Conservation (phyloP, 2,888 invertebrate species). For the Operophtera brumata region DNA sequence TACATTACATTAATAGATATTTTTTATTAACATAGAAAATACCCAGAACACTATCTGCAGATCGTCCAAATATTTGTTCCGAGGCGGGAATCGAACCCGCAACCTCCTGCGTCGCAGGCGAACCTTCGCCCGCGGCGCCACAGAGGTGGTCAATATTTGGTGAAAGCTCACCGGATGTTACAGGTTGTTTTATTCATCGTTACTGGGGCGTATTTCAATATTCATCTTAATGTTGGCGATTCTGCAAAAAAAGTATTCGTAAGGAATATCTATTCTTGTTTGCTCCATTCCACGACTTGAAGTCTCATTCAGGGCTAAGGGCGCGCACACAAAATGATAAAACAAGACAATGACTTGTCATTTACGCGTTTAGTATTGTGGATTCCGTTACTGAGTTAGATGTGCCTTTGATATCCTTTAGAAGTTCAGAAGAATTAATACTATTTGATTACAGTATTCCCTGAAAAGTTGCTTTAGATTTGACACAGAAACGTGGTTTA, state of each 20-base stretch:
- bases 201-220: slow-evolving; percentile 45
- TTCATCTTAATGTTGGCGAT: slow-evolving; percentile 41
- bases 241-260: slow-evolving; percentile 39
- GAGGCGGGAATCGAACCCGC: too few species aligned
- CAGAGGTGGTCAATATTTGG: too few species aligned
- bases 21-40: too few species aligned
- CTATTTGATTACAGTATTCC: not conserved
- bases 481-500: not conserved
- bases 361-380: slow-evolving; percentile 13
- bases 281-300: slow-evolving; percentile 26
- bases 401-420: slow-evolving; percentile 4
- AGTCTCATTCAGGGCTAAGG: slow-evolving; percentile 14
- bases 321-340: slow-evolving; percentile 19
- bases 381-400: not conserved
- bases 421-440: not conserved
- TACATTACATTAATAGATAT: too few species aligned
- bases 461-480: not conserved
- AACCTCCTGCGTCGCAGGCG: too few species aligned
- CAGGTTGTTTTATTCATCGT: slow-evolving; percentile 42
- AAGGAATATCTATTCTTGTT: slow-evolving; percentile 37
- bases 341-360: slow-evolving; percentile 16
- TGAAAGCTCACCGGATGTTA: slow-evolving; percentile 24
- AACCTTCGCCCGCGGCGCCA: too few species aligned
- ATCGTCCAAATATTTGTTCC: too few species aligned
- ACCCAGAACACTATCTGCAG: too few species aligned